Base-by-base conservation (phyloP, 2,888 invertebrate species). In the Drosophila niveifrons region DNA sequence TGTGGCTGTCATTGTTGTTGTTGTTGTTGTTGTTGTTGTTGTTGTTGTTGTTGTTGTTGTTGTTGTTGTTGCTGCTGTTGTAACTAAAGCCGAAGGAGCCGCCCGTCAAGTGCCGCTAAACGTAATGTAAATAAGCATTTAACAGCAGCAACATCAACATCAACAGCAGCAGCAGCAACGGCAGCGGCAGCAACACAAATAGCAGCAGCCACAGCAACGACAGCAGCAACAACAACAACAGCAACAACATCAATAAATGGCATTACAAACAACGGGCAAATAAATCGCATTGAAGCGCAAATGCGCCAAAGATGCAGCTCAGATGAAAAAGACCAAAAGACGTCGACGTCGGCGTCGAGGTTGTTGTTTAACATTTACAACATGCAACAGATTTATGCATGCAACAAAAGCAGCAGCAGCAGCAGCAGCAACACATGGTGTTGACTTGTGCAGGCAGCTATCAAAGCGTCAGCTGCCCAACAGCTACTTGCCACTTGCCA, bases 121-220 rank as follows among this genome's bases (percentile, higher is more conserved):
- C 88, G 89, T 87, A 90, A 88, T 89, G 90, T 88, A 90, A 90
- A 90, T 90, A 90, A 84, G 85, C 89, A 85, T 87, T 83, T 80
- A 90, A 88, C 80, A 85, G 77, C 80, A 76, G 64, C 76, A 79
- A 47, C 74, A 75, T 34, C 72, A 74, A 48, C 66, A 36, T n/a
- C n/a, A 72, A 39, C 62, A 63, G 34, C 53, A 56, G 39, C 41
- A 68, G 36, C 68, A 70, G 7, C 56, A 61, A 43, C 52, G 71
- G 11, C 47, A 61, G 39, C 52, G 71, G 9, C 47, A 58, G n/a
- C 67, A 52, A 13, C 58, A 63, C 2, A 79, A 67, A 13, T 62
- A 68, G 17, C 64, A 70, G 23, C 64, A 68, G 10, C 66, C 57
- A 43, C 73, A 78, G 66, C 58, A 56, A 11, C 41, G 71, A 9